phyloP scores from a whole-genome alignment of 2,888 invertebrate genomes.

The Lissocephala sabroskyi region DNA sequence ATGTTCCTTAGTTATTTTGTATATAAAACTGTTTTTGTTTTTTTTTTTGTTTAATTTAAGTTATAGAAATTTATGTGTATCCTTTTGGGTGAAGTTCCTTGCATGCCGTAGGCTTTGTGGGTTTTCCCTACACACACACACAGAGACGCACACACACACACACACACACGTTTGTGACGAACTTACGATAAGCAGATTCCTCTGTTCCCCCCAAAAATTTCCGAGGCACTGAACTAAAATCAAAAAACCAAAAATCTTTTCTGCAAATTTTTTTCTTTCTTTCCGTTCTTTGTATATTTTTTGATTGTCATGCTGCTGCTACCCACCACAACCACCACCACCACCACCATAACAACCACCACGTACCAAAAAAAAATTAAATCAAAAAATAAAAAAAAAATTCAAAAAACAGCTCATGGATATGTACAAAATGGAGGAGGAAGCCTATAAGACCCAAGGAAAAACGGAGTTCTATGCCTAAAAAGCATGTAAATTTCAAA shows the following conservation, averaged over 20 bases:
- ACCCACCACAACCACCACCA: no score
- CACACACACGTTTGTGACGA: constrained; percentile 6
- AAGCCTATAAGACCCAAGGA: constrained; percentile 90
- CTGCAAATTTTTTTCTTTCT: constrained; percentile 1
- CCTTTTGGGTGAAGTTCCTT: no score
- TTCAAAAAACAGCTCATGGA: constrained; percentile 81
- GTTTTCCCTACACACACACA: no score
- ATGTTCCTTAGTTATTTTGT: no score
- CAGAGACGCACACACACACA: neutral
- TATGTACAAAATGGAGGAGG: constrained; percentile 94
- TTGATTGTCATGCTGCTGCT: constrained; percentile 33
- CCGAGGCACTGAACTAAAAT: neutral
- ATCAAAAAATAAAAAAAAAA: neutral
- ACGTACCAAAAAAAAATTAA: neutral
- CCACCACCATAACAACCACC: neutral
- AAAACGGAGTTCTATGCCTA: constrained; percentile 93
- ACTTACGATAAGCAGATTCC: no score
- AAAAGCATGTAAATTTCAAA: constrained; percentile 16
- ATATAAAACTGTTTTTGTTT: no score
- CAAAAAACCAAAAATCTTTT: constrained; percentile 3
- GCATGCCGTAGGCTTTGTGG: no score
- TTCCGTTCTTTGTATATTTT: constrained; percentile 5
- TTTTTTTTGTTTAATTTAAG: neutral
- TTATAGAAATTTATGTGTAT: no score
- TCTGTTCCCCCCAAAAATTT: neutral